Base-by-base conservation (phyloP, 2,797 vertebrate species). In the Lophius americanus region DNA sequence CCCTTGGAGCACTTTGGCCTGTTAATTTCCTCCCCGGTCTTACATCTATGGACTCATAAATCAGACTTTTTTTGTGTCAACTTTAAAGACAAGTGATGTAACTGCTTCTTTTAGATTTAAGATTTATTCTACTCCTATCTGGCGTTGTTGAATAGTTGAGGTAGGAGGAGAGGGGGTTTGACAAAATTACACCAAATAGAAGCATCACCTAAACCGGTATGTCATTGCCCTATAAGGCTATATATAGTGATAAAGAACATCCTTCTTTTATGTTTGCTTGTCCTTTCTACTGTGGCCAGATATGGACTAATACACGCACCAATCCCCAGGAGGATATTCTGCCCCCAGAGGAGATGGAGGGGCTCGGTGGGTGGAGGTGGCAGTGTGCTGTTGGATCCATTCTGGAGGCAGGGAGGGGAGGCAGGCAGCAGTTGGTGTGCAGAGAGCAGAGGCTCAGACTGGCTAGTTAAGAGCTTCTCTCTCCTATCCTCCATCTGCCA, bases 401-500 rank as follows among this genome's bases (percentile, higher is more conserved):
- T 90, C 76, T 76, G 84, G 81, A 82, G 81, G 83, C 80, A 75
- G 79, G 80, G 75, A 87, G 84, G 82, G 82, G 78, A 86, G 89
- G 91, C 78, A 90, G 91, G 91, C 93, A 92, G 91, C 91, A 92
- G 90, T 92, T 92, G 92, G 93, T 90, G 91, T 93, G 89, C 89
- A 90, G 90, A 88, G 91, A 93, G 88, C 87, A 87, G 85, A 84
- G 90, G 83, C 89, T 88, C 89, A 89, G 86, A 82, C 88, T 86
- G 85, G 92, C 91, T 92, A 91, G 90, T 91, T 92, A 92, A 92
- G 92, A 91, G 91, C 91, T 90, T 88, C 90, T 88, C 90, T 86
- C 84, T 88, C 89, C 91, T 88, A 92, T 93, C 85, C 91, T 92
- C 93, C 91, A 93, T 92, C 93, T 92, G 92, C 91, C 91, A 92